phyloP scores from a whole-genome alignment of 2,797 vertebrate genomes.

The Tapirus indicus region DNA sequence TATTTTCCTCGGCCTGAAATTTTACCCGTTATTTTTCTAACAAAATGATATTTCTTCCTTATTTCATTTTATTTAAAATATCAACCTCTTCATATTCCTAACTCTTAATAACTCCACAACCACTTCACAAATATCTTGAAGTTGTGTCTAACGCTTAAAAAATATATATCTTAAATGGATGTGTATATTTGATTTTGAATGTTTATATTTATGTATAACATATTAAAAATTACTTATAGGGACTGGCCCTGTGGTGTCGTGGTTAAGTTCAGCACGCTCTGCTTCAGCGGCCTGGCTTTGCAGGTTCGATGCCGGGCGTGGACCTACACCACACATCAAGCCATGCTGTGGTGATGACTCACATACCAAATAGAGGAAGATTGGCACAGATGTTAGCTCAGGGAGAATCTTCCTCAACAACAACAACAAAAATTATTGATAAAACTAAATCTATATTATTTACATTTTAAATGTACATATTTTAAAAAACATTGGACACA shows the following conservation, averaged over 20 bases:
- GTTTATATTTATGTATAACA: background rate
- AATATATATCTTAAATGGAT: background rate
- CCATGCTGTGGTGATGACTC: too few relatives aligned
- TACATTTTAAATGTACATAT: background rate
- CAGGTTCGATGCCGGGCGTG: too few relatives aligned
- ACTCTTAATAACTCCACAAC: background rate
- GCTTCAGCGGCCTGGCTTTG: too few relatives aligned
- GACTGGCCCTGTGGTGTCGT: too few relatives aligned
- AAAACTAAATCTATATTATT: background rate
- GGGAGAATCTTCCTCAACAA: too few relatives aligned
- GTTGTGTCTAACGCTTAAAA: background rate
- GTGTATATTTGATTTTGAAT: background rate
- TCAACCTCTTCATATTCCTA: constrained; percentile 14
- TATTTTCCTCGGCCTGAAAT: constrained; percentile 33
- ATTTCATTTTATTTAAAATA: constrained; percentile 35
- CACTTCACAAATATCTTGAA: constrained; percentile 6
- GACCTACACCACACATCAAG: too few relatives aligned
- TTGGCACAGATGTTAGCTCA: too few relatives aligned
- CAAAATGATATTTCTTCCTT: background rate
- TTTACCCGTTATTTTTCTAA: constrained; percentile 47
- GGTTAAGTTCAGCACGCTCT: too few relatives aligned
- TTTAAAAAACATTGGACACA: background rate
- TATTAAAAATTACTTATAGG: background rate
- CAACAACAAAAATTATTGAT: background rate
- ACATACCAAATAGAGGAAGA: too few relatives aligned